Percentiles rank a stretch among this genome's conserved stretches.
Conservation (phyloP, 2,113 vertebrate species). For the Carassius gibelio region DNA sequence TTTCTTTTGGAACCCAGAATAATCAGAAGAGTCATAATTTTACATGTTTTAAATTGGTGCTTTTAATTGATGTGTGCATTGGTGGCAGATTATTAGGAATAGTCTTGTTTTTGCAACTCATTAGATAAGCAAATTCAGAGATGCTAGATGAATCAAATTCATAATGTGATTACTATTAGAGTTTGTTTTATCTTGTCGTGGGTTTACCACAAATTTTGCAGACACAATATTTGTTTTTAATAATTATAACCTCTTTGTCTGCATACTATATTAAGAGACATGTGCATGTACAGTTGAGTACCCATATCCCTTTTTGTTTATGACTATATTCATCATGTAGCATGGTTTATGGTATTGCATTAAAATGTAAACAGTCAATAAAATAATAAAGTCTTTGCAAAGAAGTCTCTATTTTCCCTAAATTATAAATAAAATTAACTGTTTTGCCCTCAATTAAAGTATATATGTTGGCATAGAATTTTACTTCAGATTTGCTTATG, state of each 20-base stretch:
- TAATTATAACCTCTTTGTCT: not conserved
- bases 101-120: conserved; percentile 9
- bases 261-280: not conserved
- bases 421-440: not conserved
- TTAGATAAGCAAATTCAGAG: conserved; percentile 28
- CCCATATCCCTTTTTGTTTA: not conserved
- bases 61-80: conserved; percentile 46
- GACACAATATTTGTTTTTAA: too few species aligned
- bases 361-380: too few species aligned
- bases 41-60: conserved; percentile 47
- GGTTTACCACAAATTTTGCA: conserved; percentile 32
- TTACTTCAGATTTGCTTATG: not conserved
- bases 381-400: not conserved
- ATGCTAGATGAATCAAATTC: conserved; percentile 6
- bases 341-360: too few species aligned
- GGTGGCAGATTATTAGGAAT: conserved; percentile 36
- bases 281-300: not conserved
- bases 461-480: not conserved
- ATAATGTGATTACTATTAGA: conserved; percentile 34
- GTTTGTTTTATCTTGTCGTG: conserved; percentile 12
- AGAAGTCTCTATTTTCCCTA: not conserved
- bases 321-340: not conserved
- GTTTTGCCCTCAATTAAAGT: not conserved
- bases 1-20: conserved; percentile 24
- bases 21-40: conserved; percentile 51